phyloP scores from a whole-genome alignment of 2,888 invertebrate genomes.

The Lasioglossum morio region DNA sequence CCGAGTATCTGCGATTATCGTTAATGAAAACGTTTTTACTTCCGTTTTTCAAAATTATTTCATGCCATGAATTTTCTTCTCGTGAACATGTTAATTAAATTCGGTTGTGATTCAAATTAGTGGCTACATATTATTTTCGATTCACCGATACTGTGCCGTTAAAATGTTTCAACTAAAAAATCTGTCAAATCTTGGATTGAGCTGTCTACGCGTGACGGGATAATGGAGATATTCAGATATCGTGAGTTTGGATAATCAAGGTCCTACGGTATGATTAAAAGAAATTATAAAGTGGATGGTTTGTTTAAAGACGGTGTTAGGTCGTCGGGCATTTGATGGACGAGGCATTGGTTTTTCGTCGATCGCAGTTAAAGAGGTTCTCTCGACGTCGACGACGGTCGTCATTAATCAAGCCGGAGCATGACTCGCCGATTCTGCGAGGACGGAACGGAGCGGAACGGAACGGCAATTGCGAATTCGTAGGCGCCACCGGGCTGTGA shows the following conservation, averaged over 20 bases:
- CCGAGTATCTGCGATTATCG: background rate
- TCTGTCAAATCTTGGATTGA: no score
- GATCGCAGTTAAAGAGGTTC: conserved; percentile 1
- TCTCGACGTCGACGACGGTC: background rate
- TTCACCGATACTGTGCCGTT: no score
- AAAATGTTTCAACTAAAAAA: background rate
- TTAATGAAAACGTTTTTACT: background rate
- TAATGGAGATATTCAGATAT: background rate
- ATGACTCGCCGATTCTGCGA: conserved; percentile 10
- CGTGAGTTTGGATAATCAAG: background rate
- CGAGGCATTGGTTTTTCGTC: background rate
- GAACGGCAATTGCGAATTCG: conserved; percentile 41
- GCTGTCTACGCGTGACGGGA: background rate
- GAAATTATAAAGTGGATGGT: background rate
- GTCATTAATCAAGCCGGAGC: conserved; percentile 23
- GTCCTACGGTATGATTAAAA: background rate
- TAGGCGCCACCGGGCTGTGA: conserved; percentile 52
- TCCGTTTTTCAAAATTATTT: background rate
- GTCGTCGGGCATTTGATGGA: background rate
- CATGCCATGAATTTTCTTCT: background rate
- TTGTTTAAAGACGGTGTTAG: background rate
- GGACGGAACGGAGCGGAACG: conserved; percentile 5
- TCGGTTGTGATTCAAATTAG: background rate
- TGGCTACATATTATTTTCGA: no score
- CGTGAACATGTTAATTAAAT: background rate